Conservation (phyloP, 2,888 invertebrate genomes). For the Apamea crenata region DNA sequence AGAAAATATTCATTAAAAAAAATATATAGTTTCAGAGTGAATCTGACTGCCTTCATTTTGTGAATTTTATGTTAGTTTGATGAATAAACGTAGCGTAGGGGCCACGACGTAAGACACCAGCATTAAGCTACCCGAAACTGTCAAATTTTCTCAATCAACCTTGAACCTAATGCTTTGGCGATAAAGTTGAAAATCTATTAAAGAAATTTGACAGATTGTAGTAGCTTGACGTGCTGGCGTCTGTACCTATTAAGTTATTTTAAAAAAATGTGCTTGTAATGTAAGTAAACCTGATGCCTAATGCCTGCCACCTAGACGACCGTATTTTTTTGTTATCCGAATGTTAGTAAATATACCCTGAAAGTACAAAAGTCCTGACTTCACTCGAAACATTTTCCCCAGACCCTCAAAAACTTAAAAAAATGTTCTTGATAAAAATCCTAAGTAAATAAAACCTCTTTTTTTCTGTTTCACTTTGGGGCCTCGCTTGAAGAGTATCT, state of each 20-base stretch:
- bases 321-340: background rate
- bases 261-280: background rate
- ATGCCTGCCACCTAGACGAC: too few species aligned
- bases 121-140: too few species aligned
- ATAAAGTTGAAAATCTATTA: too few species aligned
- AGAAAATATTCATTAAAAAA: background rate
- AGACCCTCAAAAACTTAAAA: background rate
- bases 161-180: too few species aligned
- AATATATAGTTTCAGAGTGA: background rate
- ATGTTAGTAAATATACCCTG: background rate
- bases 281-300: background rate
- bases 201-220: too few species aligned
- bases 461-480: conserved; percentile 40
- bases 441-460: conserved; percentile 51
- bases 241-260: background rate
- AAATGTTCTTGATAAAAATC: conserved; percentile 39
- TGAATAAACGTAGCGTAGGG: too few species aligned
- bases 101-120: too few species aligned
- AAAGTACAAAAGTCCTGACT: conserved; percentile 1
- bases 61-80: background rate
- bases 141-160: too few species aligned
- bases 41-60: too few species aligned
- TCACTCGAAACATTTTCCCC: background rate
- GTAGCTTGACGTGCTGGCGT: too few species aligned
- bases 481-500: conserved; percentile 49